Percentiles rank a stretch among this genome's conserved stretches.
phyloP scores from a whole-genome alignment of 2,888 invertebrate genomes.

The Caenorhabditis doughertyi region DNA sequence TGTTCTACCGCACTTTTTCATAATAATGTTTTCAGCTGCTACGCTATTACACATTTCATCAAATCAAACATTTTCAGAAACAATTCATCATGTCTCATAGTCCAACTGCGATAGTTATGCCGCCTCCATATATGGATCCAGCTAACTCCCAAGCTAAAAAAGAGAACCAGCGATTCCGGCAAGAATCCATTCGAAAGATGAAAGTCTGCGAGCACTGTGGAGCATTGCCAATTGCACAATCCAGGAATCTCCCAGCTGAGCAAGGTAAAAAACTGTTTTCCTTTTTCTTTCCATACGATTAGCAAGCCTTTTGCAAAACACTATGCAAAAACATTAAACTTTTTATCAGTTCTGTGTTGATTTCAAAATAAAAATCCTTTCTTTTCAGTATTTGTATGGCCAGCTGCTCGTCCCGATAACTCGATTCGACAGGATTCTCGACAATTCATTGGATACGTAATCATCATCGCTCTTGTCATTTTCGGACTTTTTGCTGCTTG shows the following conservation, averaged over 20 bases:
- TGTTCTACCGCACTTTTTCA: slow-evolving; percentile 23
- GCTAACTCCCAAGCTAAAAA: slow-evolving; percentile 63
- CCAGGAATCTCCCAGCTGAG: slow-evolving; percentile 36
- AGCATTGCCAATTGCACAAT: slow-evolving; percentile 52
- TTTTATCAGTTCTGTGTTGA: background rate
- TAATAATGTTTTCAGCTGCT: slow-evolving; percentile 43
- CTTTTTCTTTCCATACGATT: no score
- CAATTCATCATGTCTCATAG: slow-evolving; percentile 38
- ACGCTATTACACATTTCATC: background rate
- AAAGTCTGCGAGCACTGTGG: slow-evolving; percentile 64
- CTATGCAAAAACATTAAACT: background rate
- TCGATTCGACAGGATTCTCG: slow-evolving; percentile 69
- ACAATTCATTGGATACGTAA: slow-evolving; percentile 73
- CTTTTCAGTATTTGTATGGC: slow-evolving; percentile 69
- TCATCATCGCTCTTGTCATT: slow-evolving; percentile 73
- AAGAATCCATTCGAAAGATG: slow-evolving; percentile 48
- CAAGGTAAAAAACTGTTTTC: slow-evolving; percentile 27
- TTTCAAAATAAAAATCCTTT: background rate
- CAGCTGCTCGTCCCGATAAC: slow-evolving; percentile 71
- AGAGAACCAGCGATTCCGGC: slow-evolving; percentile 42
- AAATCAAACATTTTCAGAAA: background rate
- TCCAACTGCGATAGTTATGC: slow-evolving; percentile 50
- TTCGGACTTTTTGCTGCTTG: slow-evolving; percentile 72
- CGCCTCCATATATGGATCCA: slow-evolving; percentile 73
- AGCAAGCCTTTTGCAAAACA: background rate